Percentiles rank a stretch among this genome's conserved stretches.
These are phyloP conservation scores for Hartigia nigra DNA, from an alignment of 2,888 invertebrate genomes.

Conservation along the genomic window DNA sequence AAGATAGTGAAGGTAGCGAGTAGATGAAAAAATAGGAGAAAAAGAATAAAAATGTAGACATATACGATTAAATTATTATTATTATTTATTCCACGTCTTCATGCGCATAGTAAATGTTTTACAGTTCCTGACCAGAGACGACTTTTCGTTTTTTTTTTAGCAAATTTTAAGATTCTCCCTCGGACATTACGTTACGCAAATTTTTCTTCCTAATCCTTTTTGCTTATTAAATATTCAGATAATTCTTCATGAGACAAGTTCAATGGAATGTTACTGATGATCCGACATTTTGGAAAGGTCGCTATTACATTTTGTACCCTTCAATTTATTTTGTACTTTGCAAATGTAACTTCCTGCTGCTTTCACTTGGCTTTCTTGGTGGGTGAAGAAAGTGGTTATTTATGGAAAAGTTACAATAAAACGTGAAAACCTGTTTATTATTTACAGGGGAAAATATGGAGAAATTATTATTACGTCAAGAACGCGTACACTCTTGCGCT, in stretches of 20 bases:
- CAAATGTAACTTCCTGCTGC: not conserved
- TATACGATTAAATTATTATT: not conserved
- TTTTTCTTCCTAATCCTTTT: not conserved
- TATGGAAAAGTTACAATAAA: not conserved
- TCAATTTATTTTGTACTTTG: not conserved
- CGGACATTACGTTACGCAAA: not conserved
- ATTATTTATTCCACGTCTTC: not conserved
- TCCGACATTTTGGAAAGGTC: not conserved
- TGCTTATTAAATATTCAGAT: not conserved
- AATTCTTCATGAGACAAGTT: not conserved
- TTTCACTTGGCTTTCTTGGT: not conserved
- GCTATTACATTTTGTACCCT: not conserved
- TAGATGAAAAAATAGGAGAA: not conserved
- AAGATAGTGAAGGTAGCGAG: no score
- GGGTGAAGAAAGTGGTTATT: not conserved
- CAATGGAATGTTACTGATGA: not conserved
- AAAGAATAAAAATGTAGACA: not conserved
- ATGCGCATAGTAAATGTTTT: not conserved
- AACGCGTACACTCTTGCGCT: not conserved
- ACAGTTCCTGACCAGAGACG: not conserved
- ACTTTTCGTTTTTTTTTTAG: not conserved
- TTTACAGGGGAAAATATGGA: not conserved
- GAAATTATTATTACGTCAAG: not conserved
- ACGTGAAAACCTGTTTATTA: constrained; percentile 2
- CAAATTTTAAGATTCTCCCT: not conserved